These are phyloP conservation scores for Mus minutoides DNA, from an alignment of 2,797 vertebrate species.

Conservation along the genomic window DNA sequence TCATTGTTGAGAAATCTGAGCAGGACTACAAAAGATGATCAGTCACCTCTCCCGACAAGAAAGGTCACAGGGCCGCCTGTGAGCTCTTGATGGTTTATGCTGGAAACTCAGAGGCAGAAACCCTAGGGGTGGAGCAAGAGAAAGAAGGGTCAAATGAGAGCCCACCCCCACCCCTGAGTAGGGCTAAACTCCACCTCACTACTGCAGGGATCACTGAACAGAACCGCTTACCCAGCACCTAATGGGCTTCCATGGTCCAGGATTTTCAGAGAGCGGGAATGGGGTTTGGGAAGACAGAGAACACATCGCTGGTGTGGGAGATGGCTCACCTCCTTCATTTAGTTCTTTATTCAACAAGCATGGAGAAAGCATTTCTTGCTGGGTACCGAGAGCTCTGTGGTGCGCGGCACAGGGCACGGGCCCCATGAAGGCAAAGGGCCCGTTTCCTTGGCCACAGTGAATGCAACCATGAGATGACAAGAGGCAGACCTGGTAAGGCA, in stretches of 20 bases:
- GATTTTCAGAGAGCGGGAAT: background rate
- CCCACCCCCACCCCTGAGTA: background rate
- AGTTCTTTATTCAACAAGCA: background rate
- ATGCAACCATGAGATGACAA: background rate
- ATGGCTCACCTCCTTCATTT: background rate
- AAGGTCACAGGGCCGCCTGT: background rate
- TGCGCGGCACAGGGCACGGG: background rate
- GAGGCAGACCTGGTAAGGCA: background rate
- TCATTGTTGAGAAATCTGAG: background rate
- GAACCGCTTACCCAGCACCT: no score
- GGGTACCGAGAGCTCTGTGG: background rate
- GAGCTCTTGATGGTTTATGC: background rate
- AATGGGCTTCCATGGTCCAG: background rate
- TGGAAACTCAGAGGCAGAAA: background rate
- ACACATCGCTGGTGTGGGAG: background rate
- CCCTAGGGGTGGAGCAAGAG: rapidly evolving
- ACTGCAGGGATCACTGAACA: background rate
- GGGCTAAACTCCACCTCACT: background rate
- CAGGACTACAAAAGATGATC: background rate
- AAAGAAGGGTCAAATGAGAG: background rate
- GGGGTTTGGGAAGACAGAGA: background rate
- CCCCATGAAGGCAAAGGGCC: background rate
- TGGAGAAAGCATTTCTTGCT: background rate
- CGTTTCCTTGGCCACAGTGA: background rate
- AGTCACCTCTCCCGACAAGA: background rate